Conservation (phyloP, 2,113 vertebrate species). For the Silurus meridionalis region DNA sequence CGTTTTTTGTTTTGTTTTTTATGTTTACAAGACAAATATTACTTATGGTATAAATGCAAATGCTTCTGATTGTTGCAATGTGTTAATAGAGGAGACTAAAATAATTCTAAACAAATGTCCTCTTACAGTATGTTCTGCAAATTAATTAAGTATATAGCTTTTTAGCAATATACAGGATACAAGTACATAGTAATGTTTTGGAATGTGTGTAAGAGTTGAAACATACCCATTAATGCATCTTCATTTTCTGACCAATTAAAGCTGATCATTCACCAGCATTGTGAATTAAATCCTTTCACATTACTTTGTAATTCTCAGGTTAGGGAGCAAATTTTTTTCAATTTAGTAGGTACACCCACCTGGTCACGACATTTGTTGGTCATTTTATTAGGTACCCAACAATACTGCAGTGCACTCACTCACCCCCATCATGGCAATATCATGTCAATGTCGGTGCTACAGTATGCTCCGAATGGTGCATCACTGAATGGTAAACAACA, state of each 20-base stretch:
- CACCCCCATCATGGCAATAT: background rate
- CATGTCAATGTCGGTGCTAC: background rate
- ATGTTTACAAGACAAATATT: too few species aligned
- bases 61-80: too few species aligned
- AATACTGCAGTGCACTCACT: background rate
- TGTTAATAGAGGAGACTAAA: too few species aligned
- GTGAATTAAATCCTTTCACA: background rate
- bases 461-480: background rate
- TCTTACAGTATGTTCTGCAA: too few species aligned
- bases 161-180: too few species aligned
- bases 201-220: too few species aligned
- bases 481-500: background rate
- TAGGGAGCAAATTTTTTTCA: background rate
- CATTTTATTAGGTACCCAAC: background rate
- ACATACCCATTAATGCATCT: too few species aligned
- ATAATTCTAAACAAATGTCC: too few species aligned
- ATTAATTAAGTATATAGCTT: too few species aligned
- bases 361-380: background rate
- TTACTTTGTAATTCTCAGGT: background rate
- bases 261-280: background rate
- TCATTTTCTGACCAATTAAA: background rate
- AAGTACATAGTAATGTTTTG: too few species aligned
- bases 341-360: background rate
- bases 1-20: too few species aligned
- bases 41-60: too few species aligned